These are phyloP conservation scores for Casuarius casuarius DNA, from an alignment of 2,113 vertebrate genomes.

Conservation along the genomic window DNA sequence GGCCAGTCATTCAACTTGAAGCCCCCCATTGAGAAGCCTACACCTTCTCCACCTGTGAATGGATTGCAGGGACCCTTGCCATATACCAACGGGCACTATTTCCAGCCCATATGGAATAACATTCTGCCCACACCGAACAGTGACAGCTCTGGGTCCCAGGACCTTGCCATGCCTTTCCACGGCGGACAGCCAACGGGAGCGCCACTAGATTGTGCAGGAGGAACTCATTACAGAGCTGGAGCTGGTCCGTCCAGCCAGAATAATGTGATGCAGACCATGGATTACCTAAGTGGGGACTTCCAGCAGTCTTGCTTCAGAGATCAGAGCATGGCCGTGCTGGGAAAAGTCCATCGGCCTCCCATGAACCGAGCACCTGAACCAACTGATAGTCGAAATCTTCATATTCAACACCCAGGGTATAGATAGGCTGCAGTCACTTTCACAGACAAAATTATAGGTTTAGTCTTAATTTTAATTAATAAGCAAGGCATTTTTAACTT, in stretches of 20 bases:
- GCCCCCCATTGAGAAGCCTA: constrained; percentile 91
- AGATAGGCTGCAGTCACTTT: constrained; percentile 91
- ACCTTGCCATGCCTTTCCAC: constrained; percentile 93
- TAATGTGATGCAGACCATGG: constrained; percentile 94
- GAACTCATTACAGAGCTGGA: constrained; percentile 91
- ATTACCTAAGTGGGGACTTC: constrained; percentile 97
- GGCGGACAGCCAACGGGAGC: constrained; percentile 85
- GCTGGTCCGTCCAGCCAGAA: constrained; percentile 87
- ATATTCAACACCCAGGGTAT: constrained; percentile 98
- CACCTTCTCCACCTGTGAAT: constrained; percentile 92
- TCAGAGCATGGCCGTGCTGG: constrained; percentile 93
- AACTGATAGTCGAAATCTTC: constrained; percentile 90
- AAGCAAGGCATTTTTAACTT: constrained; percentile 79
- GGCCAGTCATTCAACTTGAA: constrained; percentile 94
- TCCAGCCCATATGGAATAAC: constrained; percentile 96
- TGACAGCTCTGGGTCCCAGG: constrained; percentile 98
- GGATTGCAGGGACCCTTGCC: constrained; percentile 88
- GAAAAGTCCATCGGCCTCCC: constrained; percentile 94
- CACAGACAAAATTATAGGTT: constrained; percentile 70
- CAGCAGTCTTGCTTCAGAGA: constrained; percentile 98
- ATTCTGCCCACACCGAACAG: constrained; percentile 98
- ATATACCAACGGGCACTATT: constrained; percentile 95
- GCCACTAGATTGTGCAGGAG: constrained; percentile 88
- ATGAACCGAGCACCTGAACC: constrained; percentile 90
- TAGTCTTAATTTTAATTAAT: constrained; percentile 82